Base-by-base conservation (phyloP, 2,888 invertebrate species). In the Osmoderma eremita region DNA sequence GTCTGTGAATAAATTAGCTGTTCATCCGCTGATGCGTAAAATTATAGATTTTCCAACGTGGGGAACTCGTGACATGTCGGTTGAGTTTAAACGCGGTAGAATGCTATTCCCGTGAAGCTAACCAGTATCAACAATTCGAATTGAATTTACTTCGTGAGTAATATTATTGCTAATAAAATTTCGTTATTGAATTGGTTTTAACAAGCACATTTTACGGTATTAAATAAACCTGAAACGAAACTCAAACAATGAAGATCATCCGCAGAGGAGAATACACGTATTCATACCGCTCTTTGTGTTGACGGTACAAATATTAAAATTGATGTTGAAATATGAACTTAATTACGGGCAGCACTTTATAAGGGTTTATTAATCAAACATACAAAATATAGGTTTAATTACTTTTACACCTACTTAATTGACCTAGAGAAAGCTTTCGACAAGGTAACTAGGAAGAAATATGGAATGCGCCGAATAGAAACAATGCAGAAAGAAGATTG, bases 1-100 rank as follows among this genome's bases (percentile, higher is more conserved):
- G 24, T 30, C 36, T 15, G 17, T 18, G 58, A 61, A 61, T 61
- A 61, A 61, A 61, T 61, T 61, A 61, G 45, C 58, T 61, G 15
- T 17, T 45, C 45, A 15, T 24, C 41, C 58, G 45, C 45, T 45
- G 45, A 45, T 61, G 58, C 36, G 48, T 30, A 45, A 61, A 61
- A 45, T 61, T 24, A 61, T 45, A 61, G 24, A 48, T 61, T 61
- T 45, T 18, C 30, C 30, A 30, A 45, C 24, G 45, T 17, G 10
- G 30, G 24, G 30, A 39, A 24, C 18, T 24, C 12, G 41, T 13
- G 56, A 56, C 56, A 56, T 22, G 41, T 45, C 17, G 58, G 36
- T 15, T n/a, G 17, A 48, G 45, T 30, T 45, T 61, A 61, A 45
- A 24, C 30, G 45, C 42, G 30, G 30, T 5, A 18, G 45, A 61